phyloP scores from a whole-genome alignment of 2,113 vertebrate genomes.

The Leucosticte australis region DNA sequence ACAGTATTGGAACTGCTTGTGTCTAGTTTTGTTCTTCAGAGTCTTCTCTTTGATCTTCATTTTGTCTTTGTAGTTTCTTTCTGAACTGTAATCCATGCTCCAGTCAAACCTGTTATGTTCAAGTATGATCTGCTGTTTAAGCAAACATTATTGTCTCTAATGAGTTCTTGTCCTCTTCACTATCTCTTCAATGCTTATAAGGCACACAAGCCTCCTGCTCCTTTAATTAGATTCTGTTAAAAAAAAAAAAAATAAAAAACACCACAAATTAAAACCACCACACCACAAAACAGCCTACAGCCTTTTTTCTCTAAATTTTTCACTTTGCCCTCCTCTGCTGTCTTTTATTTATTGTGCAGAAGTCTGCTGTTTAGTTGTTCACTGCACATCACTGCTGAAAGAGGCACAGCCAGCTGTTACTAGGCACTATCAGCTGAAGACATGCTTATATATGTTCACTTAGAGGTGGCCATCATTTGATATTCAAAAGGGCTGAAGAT shows the following conservation, averaged over 20 bases:
- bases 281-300: background rate
- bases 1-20: background rate
- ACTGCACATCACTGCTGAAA: background rate
- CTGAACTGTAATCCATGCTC: background rate
- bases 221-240: background rate
- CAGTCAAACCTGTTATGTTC: background rate
- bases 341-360: background rate
- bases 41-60: background rate
- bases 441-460: background rate
- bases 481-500: background rate
- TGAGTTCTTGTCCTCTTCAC: background rate
- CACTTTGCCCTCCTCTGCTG: background rate
- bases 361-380: constrained; percentile 37
- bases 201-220: background rate
- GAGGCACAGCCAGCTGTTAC: background rate
- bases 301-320: background rate
- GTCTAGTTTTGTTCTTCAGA: background rate
- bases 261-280: background rate
- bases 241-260: background rate
- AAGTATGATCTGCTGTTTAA: background rate
- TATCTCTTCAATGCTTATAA: background rate
- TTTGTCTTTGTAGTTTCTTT: background rate
- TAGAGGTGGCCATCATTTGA: background rate
- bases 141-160: background rate
- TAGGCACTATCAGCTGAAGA: background rate